Conservation (phyloP, 64 coral and sea anemone species). For the Acropora tenuis region DNA sequence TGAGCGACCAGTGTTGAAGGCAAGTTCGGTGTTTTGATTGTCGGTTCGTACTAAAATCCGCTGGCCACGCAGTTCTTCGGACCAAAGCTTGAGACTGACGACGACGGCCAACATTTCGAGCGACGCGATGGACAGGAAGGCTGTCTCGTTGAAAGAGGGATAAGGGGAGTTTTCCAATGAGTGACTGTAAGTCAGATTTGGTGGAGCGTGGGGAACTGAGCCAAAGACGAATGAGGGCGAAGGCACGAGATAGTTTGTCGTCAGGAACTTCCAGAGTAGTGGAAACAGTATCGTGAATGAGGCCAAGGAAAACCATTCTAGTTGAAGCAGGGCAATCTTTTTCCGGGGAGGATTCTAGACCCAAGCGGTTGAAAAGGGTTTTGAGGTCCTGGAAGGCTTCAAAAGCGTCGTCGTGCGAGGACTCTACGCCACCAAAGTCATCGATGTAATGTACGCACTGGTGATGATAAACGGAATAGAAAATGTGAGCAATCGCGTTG, state of each 20-base stretch:
- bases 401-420: background rate
- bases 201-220: background rate
- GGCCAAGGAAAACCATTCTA: background rate
- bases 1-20: background rate
- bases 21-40: slow-evolving; percentile 9
- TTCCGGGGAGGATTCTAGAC: slow-evolving; percentile 29
- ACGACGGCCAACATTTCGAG: slow-evolving; percentile 20
- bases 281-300: slow-evolving; percentile 16
- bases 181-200: slow-evolving; percentile 23
- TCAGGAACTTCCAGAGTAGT: slow-evolving; percentile 27
- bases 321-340: slow-evolving; percentile 37
- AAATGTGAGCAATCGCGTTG: slow-evolving; percentile 68
- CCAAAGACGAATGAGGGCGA: slow-evolving; percentile 1
- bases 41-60: background rate
- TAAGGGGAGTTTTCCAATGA: slow-evolving; percentile 14
- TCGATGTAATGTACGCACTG: slow-evolving; percentile 25
- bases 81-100: slow-evolving; percentile 12
- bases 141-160: background rate
- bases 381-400: slow-evolving; percentile 5
- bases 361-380: slow-evolving; percentile 28
- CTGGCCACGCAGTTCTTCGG: background rate
- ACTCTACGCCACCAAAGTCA: slow-evolving; percentile 53
- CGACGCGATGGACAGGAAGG: background rate
- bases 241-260: slow-evolving; percentile 2
- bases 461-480: background rate